Evolutionary conservation across 2,797 vertebrate genomes (phyloP).

Genomic region (Calcarius lapponicus): DNA sequence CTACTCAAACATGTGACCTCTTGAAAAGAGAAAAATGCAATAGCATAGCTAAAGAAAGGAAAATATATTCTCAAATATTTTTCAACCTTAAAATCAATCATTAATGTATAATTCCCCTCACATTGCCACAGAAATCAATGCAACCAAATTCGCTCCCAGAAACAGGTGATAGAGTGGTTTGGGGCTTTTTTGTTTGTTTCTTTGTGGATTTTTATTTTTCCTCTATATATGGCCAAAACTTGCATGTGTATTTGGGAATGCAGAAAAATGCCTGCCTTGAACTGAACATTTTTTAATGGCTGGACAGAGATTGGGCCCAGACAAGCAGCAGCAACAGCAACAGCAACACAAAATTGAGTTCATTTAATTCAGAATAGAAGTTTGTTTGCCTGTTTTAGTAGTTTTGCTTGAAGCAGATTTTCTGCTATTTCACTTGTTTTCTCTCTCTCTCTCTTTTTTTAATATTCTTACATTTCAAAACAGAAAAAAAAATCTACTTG

Average conservation of each 20-base stretch:
- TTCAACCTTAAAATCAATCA: not conserved
- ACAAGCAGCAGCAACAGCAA: not conserved
- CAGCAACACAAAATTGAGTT: not conserved
- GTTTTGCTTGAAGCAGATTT: not conserved
- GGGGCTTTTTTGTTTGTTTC: not conserved
- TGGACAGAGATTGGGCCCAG: too few species aligned
- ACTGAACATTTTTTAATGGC: not conserved
- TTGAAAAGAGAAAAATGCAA: not conserved
- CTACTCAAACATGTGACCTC: not conserved
- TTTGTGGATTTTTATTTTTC: not conserved
- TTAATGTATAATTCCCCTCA: not conserved
- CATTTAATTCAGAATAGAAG: not conserved
- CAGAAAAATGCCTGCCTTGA: not conserved
- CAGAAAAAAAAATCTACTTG: not conserved
- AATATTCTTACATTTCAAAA: not conserved
- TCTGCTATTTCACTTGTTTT: not conserved
- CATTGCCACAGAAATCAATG: not conserved
- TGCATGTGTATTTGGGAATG: not conserved
- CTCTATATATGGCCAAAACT: not conserved
- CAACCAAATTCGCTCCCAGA: not conserved
- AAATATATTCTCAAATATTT: not conserved
- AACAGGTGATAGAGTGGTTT: not conserved
- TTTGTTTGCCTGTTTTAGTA: not conserved
- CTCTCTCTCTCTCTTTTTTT: rapidly evolving
- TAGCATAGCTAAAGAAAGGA: not conserved